Evolutionary conservation across 2,113 vertebrate genomes (phyloP).

Genomic region (Pseudopipra pipra): DNA sequence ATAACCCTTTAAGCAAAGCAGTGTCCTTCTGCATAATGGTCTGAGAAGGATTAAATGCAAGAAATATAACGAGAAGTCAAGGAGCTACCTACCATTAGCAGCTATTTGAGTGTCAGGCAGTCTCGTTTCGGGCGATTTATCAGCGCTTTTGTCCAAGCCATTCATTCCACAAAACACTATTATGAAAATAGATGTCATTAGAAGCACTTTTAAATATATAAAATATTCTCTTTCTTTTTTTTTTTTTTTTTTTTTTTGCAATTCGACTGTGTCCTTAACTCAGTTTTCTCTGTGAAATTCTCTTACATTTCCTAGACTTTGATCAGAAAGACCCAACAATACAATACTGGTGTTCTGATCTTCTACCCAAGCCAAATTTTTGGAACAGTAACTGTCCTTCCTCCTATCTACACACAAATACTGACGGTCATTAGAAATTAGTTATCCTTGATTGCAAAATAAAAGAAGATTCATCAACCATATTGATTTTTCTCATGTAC

Average conservation of each 20-base stretch:
- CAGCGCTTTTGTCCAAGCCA: background rate
- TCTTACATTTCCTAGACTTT: background rate
- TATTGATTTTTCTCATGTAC: background rate
- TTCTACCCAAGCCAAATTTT: background rate
- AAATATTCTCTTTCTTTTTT: background rate
- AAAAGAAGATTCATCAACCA: constrained; percentile 24
- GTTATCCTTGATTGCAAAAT: constrained; percentile 6
- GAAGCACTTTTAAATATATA: background rate
- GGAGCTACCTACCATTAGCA: constrained; percentile 10
- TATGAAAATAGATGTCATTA: constrained; percentile 15
- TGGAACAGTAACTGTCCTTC: background rate
- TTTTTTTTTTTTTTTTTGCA: background rate
- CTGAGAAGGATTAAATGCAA: constrained; percentile 12
- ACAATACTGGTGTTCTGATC: background rate
- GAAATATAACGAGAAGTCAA: background rate
- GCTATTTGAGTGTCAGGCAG: background rate
- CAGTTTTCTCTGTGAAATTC: background rate
- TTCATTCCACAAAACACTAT: background rate
- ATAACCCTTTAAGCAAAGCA: constrained; percentile 14
- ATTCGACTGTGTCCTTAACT: background rate
- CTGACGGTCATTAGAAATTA: background rate
- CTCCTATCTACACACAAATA: background rate
- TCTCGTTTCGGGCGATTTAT: background rate
- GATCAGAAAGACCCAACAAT: background rate
- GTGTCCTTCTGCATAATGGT: constrained; percentile 16